Conservation (phyloP, 2,113 vertebrate species). For the Oreochromis spilurus region DNA sequence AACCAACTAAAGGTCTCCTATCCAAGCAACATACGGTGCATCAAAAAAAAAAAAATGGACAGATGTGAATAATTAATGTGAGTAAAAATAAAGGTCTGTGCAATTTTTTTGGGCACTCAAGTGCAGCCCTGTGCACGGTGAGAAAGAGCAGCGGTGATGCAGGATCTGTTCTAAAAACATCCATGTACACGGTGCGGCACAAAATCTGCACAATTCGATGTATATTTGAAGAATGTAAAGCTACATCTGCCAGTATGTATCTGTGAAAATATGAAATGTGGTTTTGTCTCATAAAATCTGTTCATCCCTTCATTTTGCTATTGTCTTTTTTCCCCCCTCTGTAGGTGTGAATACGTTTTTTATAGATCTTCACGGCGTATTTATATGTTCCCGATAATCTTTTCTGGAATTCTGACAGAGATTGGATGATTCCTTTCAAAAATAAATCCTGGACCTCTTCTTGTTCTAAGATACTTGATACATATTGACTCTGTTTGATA, state of each 20-base stretch:
- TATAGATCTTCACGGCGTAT: background rate
- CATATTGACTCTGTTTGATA: background rate
- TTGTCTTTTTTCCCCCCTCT: slow-evolving; percentile 27
- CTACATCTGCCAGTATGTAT: slow-evolving; percentile 43
- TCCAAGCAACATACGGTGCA: background rate
- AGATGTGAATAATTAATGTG: slow-evolving; percentile 25
- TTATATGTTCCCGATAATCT: rapidly evolving
- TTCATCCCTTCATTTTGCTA: slow-evolving; percentile 35
- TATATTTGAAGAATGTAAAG: slow-evolving; percentile 51
- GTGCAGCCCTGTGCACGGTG: slow-evolving; percentile 6
- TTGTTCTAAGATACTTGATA: background rate
- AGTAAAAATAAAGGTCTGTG: slow-evolving; percentile 18
- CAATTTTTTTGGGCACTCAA: slow-evolving; percentile 41
- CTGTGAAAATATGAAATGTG: slow-evolving; percentile 46
- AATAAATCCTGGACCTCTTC: background rate
- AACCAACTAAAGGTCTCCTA: slow-evolving; percentile 3
- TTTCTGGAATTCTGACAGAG: background rate
- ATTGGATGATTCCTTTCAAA: background rate
- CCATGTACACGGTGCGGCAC: slow-evolving; percentile 44
- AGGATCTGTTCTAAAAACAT: slow-evolving; percentile 21
- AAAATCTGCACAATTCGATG: slow-evolving; percentile 56
- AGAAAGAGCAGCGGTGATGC: slow-evolving; percentile 6
- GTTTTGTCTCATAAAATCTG: slow-evolving; percentile 53
- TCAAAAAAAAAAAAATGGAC: background rate
- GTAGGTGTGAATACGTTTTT: background rate